phyloP scores from a whole-genome alignment of 2,888 invertebrate species.

The Chouioia cunea region DNA sequence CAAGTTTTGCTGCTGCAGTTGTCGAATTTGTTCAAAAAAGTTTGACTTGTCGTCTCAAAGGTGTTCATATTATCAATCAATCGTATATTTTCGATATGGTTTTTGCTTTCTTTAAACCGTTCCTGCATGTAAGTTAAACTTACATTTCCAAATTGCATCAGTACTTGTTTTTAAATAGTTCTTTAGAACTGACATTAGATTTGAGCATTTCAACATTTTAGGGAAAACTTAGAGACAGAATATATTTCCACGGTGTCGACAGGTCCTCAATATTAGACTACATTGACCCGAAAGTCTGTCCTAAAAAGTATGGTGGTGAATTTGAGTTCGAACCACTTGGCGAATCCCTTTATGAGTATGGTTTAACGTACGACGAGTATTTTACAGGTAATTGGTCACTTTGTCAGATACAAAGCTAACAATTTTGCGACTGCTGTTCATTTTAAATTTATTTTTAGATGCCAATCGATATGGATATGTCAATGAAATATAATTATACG shows the following conservation, averaged over 20 bases:
- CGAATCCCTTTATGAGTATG: conserved; percentile 76
- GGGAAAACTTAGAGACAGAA: conserved; percentile 83
- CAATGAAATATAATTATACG: background rate
- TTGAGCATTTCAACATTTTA: conserved; percentile 56
- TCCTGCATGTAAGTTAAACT: conserved; percentile 70
- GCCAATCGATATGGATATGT: conserved; percentile 26
- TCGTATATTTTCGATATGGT: conserved; percentile 88
- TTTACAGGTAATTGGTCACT: conserved; percentile 19
- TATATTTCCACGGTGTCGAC: conserved; percentile 82
- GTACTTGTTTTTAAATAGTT: background rate
- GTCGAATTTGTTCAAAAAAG: conserved; percentile 85
- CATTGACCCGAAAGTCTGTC: conserved; percentile 74
- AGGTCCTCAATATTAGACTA: conserved; percentile 73
- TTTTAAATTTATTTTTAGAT: conserved; percentile 14
- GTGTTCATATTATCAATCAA: conserved; percentile 89
- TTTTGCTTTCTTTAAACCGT: conserved; percentile 89
- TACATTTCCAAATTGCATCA: background rate
- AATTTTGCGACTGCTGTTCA: background rate
- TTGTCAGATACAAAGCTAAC: no score
- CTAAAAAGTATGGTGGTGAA: conserved; percentile 78
- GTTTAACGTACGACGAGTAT: conserved; percentile 76
- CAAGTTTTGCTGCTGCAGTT: conserved; percentile 80
- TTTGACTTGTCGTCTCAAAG: conserved; percentile 85
- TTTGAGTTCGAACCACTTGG: conserved; percentile 75
- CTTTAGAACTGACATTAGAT: background rate